Percentiles rank a stretch among this genome's conserved stretches.
phyloP scores from a whole-genome alignment of 2,113 vertebrate species.

The Elaphurus davidianus region DNA sequence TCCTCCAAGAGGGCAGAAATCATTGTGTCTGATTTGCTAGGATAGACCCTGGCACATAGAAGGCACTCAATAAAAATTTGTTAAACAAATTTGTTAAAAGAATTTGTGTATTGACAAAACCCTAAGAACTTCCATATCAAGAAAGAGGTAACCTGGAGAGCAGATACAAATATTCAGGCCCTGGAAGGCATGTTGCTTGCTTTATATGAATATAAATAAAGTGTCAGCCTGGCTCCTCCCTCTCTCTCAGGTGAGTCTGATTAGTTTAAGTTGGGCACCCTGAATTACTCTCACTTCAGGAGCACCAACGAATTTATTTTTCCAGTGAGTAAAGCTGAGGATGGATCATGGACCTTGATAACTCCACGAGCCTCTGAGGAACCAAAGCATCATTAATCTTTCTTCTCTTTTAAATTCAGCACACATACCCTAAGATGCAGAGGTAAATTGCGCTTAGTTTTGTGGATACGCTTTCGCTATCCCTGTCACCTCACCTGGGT shows the following conservation, averaged over 20 bases:
- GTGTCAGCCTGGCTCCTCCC: neutral
- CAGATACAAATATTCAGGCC: neutral
- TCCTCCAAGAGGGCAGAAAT: neutral
- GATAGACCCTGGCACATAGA: neutral
- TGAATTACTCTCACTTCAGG: slow-evolving; percentile 11
- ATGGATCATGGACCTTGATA: neutral
- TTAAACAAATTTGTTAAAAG: neutral
- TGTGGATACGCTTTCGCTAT: neutral
- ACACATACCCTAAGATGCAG: neutral
- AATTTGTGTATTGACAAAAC: neutral
- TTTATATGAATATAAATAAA: neutral
- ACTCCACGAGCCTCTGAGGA: neutral
- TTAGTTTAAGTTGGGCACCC: neutral
- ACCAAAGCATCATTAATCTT: neutral
- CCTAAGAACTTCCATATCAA: slow-evolving; percentile 3
- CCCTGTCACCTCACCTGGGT: neutral
- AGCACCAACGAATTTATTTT: neutral
- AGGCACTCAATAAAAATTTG: neutral
- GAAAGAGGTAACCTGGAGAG: neutral
- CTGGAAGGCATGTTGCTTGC: neutral
- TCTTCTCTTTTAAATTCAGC: slow-evolving; percentile 29
- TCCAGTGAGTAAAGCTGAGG: neutral
- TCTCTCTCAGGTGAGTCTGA: neutral
- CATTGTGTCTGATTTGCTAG: neutral
- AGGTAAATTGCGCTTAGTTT: neutral